Evolutionary conservation across 2,797 vertebrate genomes (phyloP), one percentile per base, ranked within the genome.

Genomic region (Syngnathus acus): DNA sequence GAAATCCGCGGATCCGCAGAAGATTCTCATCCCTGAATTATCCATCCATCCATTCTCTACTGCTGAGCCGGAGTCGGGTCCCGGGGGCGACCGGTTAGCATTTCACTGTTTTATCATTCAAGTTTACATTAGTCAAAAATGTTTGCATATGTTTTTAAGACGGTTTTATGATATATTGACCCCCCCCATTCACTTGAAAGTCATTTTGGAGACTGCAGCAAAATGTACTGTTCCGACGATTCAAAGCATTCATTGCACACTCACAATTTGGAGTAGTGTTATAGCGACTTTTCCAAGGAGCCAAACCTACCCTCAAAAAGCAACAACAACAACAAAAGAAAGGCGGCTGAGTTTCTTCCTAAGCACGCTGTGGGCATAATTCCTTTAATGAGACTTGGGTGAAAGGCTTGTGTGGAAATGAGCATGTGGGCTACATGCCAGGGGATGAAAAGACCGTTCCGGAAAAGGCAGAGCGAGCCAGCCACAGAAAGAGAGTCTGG

Each of bases 341-440:
- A 48, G 61, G 65, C 47, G 43, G 71, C 76, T 82, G 77, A 81
- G 64, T 85, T 75, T 75, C 70, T 69, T 82, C 85, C 81, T 84
- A 86, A 83, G 76, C 83, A 75, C 74, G 79, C 61, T 13, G 2
- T 37, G 70, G 73, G 76, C 78, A 82, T 85, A 84, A 86, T 82
- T 82, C 63, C 67, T 84, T 84, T 86, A 88, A 87, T 82, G 80
- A 86, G 77, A 68, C 75, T 80, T 81, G 63, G 26, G 78, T 78
- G 69, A 81, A 72, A 50, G 26, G 45, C 39, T 39, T 42, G 59
- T 48, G 62, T 64, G 83, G 72, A 84, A 84, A 81, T 70, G 50
- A 61, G 71, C 67, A 63, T 6, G 26, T 62, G 47, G 59, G 50
- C 16, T 10, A 51, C 70, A 70, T 11, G 9, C 50, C n/a, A 5